These are phyloP conservation scores for Bryconaethiops microstoma DNA, from an alignment of 2,797 vertebrate species.

Conservation along the genomic window DNA sequence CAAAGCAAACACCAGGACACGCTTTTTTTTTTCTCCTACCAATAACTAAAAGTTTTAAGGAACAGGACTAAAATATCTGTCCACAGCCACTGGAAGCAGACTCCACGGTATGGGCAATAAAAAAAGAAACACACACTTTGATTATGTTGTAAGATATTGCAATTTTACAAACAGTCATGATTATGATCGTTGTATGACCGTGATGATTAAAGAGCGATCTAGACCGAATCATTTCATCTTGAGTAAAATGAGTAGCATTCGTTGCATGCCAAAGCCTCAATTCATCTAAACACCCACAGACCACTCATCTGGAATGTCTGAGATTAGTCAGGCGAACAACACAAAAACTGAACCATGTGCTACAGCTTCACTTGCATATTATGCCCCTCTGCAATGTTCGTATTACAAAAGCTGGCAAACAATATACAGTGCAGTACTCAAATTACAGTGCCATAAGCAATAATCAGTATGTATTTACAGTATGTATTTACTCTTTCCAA, in stretches of 20 bases:
- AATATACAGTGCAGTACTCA: too few relatives aligned
- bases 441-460: neutral
- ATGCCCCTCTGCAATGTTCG: neutral
- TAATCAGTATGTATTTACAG: neutral
- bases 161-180: neutral
- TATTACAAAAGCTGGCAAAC: too few relatives aligned
- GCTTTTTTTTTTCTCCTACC: neutral
- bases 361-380: neutral
- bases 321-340: neutral
- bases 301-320: neutral
- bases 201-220: neutral
- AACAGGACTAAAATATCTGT: neutral
- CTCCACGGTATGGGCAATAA: neutral
- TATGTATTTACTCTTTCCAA: neutral
- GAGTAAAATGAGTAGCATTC: neutral
- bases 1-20: conserved; percentile 3
- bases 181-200: neutral
- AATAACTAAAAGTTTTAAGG: neutral
- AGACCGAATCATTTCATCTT: neutral
- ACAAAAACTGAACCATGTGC: neutral
- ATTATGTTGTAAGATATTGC: neutral
- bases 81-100: neutral
- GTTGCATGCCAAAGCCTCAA: neutral
- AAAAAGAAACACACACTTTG: neutral
- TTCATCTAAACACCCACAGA: conserved; percentile 5